Evolutionary conservation across 2,888 invertebrate genomes (phyloP), one percentile per base, ranked within the genome.

Genomic region (Tachina fera): DNA sequence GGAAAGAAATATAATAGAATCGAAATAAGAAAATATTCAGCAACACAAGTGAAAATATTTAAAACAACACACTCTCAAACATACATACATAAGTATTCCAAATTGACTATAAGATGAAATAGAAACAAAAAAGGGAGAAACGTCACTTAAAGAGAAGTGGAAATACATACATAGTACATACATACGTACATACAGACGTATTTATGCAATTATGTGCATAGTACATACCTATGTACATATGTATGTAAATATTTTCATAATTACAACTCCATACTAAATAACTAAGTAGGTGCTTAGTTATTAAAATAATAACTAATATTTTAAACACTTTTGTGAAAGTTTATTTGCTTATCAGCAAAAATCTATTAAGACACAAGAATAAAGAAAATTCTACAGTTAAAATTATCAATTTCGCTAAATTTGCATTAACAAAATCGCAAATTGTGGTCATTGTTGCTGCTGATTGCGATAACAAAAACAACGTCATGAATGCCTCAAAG

Each of bases 401-500:
- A 67, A 19, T 67, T 39, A 49, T 49, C 43, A 49, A 14, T 68
- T 81, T 74, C 51, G 74, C 58, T 68, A 19, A 68, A 60, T 74
- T 68, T 74, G 74, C 80, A 68, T 67, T 43, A 51, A 60, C 16
- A 9, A 68, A 60, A 60, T 22, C 53, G 74, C 43, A 58, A 58
- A n/a, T 49, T 67, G 3, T 45, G 58, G 16, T 39, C 10, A 14
- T 51, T 53, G 9, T 70, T 61, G 11, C 71, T 43, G 11, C 65
- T 76, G 71, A 49, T 65, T 68, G 53, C 43, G 8, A 53, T 61
- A 61, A 56, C 10, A 56, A 56, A 60, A 3, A 16, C 31, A 60
- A 51, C 70, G 56, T 58, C 49, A 86, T 86, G 86, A 79, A 75
- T 67, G 70, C 60, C 58, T 68, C 87, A 60, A 53, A 67, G 31